These are phyloP conservation scores for Pica pica DNA, from an alignment of 2,113 vertebrate genomes.

Conservation along the genomic window DNA sequence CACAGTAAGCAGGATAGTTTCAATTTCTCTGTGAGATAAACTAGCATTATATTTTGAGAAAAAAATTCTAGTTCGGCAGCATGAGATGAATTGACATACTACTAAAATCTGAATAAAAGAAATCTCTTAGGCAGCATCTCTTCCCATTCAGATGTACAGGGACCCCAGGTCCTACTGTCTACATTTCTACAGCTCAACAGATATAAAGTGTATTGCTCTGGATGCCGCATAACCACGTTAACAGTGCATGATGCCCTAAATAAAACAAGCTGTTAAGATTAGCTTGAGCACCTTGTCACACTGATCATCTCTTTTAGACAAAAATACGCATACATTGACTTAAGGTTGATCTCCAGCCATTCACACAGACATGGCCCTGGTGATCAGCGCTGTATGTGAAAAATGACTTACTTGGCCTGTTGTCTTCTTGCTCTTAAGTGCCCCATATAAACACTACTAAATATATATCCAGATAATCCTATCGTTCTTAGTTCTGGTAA, in stretches of 20 bases:
- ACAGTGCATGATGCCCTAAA: background rate
- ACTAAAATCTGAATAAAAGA: background rate
- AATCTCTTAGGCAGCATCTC: background rate
- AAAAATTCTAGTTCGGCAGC: background rate
- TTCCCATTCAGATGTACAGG: background rate
- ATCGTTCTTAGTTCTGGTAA: background rate
- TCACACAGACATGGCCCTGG: background rate
- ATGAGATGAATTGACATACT: background rate
- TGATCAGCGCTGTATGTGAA: fast-evolving
- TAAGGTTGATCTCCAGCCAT: background rate
- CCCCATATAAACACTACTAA: background rate
- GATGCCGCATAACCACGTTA: background rate
- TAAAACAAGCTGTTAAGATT: background rate
- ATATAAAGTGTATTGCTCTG: background rate
- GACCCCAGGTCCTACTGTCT: background rate
- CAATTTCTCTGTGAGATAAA: background rate
- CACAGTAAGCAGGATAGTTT: background rate
- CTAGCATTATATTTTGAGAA: background rate
- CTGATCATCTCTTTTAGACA: background rate
- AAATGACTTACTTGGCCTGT: background rate
- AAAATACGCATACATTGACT: background rate
- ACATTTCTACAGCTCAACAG: background rate
- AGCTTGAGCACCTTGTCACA: background rate
- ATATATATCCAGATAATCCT: background rate
- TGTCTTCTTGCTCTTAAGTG: background rate